phyloP scores from a whole-genome alignment of 2,888 invertebrate species.

The Lumbricus terrestris region DNA sequence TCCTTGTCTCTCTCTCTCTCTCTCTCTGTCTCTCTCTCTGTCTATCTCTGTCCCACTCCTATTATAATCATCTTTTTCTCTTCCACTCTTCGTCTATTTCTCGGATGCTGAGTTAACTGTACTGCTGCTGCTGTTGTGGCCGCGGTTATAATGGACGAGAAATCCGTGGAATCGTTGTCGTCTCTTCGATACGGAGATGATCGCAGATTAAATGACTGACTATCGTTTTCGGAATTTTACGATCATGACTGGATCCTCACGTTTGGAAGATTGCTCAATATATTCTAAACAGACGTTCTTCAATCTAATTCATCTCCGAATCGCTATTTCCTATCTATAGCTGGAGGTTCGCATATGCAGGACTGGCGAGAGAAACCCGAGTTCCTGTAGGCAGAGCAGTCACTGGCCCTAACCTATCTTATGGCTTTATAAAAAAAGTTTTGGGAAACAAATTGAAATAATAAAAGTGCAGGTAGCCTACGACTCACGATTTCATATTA shows the following conservation, averaged over 20 bases:
- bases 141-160: neutral
- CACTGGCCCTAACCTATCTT: too few species aligned
- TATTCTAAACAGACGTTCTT: too few species aligned
- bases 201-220: neutral
- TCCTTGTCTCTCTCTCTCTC: neutral
- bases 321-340: neutral
- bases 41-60: neutral
- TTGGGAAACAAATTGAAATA: too few species aligned
- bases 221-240: too few species aligned
- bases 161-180: neutral
- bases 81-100: neutral
- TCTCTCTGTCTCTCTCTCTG: too few species aligned
- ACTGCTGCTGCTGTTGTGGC: constrained; percentile 1
- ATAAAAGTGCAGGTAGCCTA: too few species aligned
- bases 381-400: too few species aligned
- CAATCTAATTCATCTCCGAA: neutral
- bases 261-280: neutral
- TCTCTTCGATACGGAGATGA: neutral
- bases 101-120: neutral
- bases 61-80: too few species aligned
- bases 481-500: too few species aligned
- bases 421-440: too few species aligned
- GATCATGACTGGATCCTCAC: neutral
- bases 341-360: too few species aligned
- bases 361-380: too few species aligned